phyloP scores from a whole-genome alignment of 2,888 invertebrate species.

The Synanthedon formicaeformis region DNA sequence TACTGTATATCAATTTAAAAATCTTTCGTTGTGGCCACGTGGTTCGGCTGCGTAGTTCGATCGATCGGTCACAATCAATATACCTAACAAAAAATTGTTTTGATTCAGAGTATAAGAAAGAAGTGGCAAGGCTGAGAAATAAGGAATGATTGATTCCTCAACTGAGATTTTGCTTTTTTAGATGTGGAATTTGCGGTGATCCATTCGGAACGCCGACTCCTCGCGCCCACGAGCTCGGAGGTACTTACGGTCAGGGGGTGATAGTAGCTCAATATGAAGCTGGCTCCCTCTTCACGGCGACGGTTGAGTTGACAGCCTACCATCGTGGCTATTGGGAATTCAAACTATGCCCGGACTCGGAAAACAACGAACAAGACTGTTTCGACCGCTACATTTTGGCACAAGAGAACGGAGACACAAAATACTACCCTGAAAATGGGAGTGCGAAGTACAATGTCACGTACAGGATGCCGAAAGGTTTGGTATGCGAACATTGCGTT shows the following conservation, averaged over 20 bases:
- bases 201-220: slow-evolving; percentile 77
- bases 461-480: slow-evolving; percentile 68
- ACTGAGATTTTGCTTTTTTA: slow-evolving; percentile 9
- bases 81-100: no score
- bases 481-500: slow-evolving; percentile 83
- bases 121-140: not conserved
- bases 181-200: slow-evolving; percentile 88
- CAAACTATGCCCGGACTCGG: slow-evolving; percentile 79
- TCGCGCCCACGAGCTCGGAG: slow-evolving; percentile 83
- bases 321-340: slow-evolving; percentile 89
- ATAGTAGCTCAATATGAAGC: slow-evolving; percentile 78
- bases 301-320: slow-evolving; percentile 83
- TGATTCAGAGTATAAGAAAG: no score
- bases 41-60: no score
- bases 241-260: slow-evolving; percentile 80
- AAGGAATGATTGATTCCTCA: not conserved
- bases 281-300: slow-evolving; percentile 74
- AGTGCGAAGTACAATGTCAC: slow-evolving; percentile 77
- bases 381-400: slow-evolving; percentile 76
- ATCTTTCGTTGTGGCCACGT: no score
- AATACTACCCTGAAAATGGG: slow-evolving; percentile 78
- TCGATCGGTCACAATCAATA: no score
- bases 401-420: slow-evolving; percentile 61
- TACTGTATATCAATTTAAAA: no score
- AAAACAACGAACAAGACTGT: slow-evolving; percentile 77